Base-by-base conservation (phyloP, 2,113 vertebrate species). In the Dicerorhinus sumatrensis region DNA sequence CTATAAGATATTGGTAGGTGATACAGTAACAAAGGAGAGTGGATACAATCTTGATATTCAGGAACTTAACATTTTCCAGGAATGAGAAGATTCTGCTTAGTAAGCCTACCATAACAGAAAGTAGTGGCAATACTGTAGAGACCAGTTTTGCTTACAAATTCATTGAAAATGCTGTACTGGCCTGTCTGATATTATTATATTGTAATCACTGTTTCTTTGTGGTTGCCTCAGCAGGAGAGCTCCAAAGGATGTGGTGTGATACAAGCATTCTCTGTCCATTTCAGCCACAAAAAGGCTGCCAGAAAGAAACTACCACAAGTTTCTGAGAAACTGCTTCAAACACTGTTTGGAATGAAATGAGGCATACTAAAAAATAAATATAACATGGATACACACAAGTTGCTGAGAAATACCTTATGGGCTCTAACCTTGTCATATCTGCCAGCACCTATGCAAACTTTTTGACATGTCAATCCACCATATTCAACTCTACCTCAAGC, bases 311-410 rank as follows among this genome's bases (percentile, higher is more conserved):
- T 20, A 75, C 84, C 46, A 85, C 75, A 83, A 31, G 54, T 27
- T 92, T 89, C 73, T 17, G 25, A 76, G 79, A 97, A 88, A 67
- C 48, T 70, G 65, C 42, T 93, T 84, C 18, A 58, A 54, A 86
- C 11, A 13, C 9, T 76, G 76, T 86, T 46, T 80, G 67, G 14
- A 96, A 89, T 79, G 13, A 96, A 91, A 54, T 60, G 31, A 33
- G 12, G 8, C 33, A 48, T 42, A 73, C 21, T 75, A 27, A 85
- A 96, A 85, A 89, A 33, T 14, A 79, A 77, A 42, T 0, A 39
- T 11, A 83, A 75, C 17, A 20, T 21, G 67, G 31, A 54, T 16
- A 70, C 11, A 39, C 31, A 36, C n/a, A 58, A 62, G 65, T 56
- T 77, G 39, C 87, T 60, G 20, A 84, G 75, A 92, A 80, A 60